These are phyloP conservation scores for Ceratina japonica DNA, from an alignment of 1,140 invertebrate genomes.

Conservation along the genomic window DNA sequence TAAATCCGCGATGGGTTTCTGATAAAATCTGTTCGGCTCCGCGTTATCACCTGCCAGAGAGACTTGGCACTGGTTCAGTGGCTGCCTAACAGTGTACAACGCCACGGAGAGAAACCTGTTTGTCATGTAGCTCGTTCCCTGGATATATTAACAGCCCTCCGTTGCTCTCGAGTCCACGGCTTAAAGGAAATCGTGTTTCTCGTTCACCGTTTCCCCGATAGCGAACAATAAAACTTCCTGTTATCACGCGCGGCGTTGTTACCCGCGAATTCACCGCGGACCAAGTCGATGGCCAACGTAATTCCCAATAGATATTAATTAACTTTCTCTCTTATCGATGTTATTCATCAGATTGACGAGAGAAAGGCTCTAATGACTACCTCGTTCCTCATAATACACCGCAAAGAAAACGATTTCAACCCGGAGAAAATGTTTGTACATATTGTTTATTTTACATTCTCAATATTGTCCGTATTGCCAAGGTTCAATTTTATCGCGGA, in stretches of 20 bases:
- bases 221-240: conserved; percentile 53
- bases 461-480: too few relatives aligned
- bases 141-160: conserved; percentile 61
- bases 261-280: conserved; percentile 6
- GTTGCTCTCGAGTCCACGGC: conserved; percentile 53
- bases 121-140: conserved; percentile 63
- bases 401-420: too few relatives aligned
- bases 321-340: too few relatives aligned
- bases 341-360: too few relatives aligned
- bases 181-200: conserved; percentile 58
- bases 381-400: too few relatives aligned
- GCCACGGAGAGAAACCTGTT: conserved; percentile 59
- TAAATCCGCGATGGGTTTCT: background rate
- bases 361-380: too few relatives aligned
- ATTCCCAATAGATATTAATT: background rate
- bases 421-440: too few relatives aligned
- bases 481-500: too few relatives aligned
- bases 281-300: background rate
- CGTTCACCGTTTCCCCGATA: conserved; percentile 30
- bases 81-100: conserved; percentile 54
- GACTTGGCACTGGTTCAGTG: conserved; percentile 59
- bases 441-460: too few relatives aligned
- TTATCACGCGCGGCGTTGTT: conserved; percentile 1
- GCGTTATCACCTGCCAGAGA: conserved; percentile 62
- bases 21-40: conserved; percentile 51